Evolutionary conservation across 2,797 vertebrate genomes (phyloP), one percentile per base, ranked within the genome.

Genomic region (Ctenopoma kingsleyae): DNA sequence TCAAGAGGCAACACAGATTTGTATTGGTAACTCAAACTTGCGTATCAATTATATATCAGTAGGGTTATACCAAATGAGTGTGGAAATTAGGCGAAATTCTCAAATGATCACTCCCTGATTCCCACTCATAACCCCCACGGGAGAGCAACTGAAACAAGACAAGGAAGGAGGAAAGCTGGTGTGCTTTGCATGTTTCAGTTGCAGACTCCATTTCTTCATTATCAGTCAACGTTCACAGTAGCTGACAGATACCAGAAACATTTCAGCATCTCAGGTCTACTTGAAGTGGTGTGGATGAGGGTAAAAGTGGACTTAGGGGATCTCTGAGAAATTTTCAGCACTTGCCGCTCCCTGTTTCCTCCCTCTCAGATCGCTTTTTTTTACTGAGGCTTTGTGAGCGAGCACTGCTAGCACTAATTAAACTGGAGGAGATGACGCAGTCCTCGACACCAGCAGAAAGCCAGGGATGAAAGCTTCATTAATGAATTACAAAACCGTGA

Each of bases 401-500:
- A 84, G 66, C 30, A 71, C 66, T 81, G 76, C 81, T 74, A 56
- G 78, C 71, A 17, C 76, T 88, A 88, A 91, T 92, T 91, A 89
- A 87, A 70, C 70, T 16, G 48, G 59, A 1, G 38, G 59, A 72
- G 79, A 76, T 60, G 66, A 75, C 10, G 44, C 17, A 1, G 79
- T 74, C 71, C 65, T 80, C 53, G 3, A 78, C 78, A 50, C 61
- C 36, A 54, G 61, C 68, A 60, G 55, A 84, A 70, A 82, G 77
- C 61, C 41, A 11, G 25, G 70, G 83, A 89, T 89, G 87, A 90
- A 90, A 91, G 88, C 71, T 74, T 81, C 55, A 74, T 86, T 85
- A 88, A 82, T 77, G 74, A 90, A 84, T 75, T 83, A 90, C 78
- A 85, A 81, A 75, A 63, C 59, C 75, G 81, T 85, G 89, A 89